These are phyloP conservation scores for Planiliza haematocheilus DNA, from an alignment of 2,113 vertebrate genomes.

Conservation along the genomic window DNA sequence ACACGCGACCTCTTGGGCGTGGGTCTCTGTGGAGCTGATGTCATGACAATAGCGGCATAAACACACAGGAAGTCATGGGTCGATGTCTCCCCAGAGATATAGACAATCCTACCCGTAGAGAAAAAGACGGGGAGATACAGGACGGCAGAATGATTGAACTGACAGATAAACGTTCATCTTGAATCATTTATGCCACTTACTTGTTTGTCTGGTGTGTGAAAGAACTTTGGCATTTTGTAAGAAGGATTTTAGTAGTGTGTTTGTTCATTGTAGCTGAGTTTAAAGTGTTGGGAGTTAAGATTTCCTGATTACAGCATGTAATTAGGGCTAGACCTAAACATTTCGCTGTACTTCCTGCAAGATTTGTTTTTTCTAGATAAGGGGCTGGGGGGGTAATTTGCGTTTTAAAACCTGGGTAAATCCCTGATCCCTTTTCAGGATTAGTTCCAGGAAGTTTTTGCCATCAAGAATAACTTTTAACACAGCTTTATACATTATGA, in stretches of 20 bases:
- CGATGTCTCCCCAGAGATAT: constrained; percentile 39
- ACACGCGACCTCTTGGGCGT: constrained; percentile 7
- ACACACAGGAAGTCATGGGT: constrained; percentile 65
- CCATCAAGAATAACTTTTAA: neutral
- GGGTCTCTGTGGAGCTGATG: constrained; percentile 55
- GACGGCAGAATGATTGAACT: neutral
- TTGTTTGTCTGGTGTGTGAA: neutral
- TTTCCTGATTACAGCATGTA: constrained; percentile 10
- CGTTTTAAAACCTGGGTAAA: neutral
- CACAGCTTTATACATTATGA: neutral
- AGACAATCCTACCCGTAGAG: neutral
- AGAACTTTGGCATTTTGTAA: neutral
- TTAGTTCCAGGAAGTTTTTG: constrained; percentile 3
- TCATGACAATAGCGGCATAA: constrained; percentile 69
- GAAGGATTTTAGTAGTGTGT: neutral
- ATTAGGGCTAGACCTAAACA: constrained; percentile 35
- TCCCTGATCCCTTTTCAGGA: constrained; percentile 12
- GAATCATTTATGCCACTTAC: neutral
- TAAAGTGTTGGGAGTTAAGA: neutral
- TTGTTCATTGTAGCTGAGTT: too few relatives aligned
- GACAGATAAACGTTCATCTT: neutral
- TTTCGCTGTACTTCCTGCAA: constrained; percentile 14
- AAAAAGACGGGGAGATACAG: neutral
- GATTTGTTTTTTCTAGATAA: constrained; percentile 34
- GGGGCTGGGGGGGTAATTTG: neutral